Evolutionary conservation across 2,113 vertebrate species (phyloP).

Genomic region (Antennarius striatus): DNA sequence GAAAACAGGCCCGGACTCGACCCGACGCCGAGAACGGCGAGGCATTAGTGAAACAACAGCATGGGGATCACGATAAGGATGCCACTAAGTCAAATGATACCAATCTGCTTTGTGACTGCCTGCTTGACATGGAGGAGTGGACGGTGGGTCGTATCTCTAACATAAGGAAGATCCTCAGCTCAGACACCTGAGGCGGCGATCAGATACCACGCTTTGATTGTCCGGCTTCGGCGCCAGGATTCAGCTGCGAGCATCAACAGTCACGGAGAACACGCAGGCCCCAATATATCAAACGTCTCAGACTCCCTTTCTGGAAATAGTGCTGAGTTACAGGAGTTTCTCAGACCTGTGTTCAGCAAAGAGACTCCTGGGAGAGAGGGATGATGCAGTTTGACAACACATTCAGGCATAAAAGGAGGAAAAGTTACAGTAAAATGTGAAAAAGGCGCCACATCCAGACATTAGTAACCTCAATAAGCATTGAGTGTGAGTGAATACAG

Average conservation of each 20-base stretch:
- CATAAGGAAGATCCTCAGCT: constrained; percentile 28
- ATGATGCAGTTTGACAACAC: constrained; percentile 5
- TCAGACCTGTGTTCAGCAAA: neutral
- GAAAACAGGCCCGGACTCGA: neutral
- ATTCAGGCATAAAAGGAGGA: neutral
- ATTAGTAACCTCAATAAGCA: too few species aligned
- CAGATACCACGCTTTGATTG: constrained; percentile 40
- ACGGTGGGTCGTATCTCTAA: constrained; percentile 41
- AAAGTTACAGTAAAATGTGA: too few species aligned
- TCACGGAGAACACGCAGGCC: neutral
- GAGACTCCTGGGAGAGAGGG: constrained; percentile 21
- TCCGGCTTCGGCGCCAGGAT: constrained; percentile 3
- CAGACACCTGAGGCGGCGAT: constrained; percentile 38
- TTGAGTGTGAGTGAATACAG: too few species aligned
- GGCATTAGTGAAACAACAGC: constrained; percentile 47
- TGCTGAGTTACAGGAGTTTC: constrained; percentile 7
- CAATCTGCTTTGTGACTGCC: constrained; percentile 53
- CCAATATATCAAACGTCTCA: constrained; percentile 16
- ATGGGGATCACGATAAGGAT: constrained; percentile 49
- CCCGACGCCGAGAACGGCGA: constrained; percentile 2
- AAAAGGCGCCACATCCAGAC: too few species aligned
- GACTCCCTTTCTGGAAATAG: constrained; percentile 6
- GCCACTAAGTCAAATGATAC: constrained; percentile 50
- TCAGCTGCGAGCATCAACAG: neutral
- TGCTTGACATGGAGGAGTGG: constrained; percentile 48